Evolutionary conservation across 2,888 invertebrate species (phyloP), one percentile per base, ranked within the genome.

Genomic region (Tipula lateralis): DNA sequence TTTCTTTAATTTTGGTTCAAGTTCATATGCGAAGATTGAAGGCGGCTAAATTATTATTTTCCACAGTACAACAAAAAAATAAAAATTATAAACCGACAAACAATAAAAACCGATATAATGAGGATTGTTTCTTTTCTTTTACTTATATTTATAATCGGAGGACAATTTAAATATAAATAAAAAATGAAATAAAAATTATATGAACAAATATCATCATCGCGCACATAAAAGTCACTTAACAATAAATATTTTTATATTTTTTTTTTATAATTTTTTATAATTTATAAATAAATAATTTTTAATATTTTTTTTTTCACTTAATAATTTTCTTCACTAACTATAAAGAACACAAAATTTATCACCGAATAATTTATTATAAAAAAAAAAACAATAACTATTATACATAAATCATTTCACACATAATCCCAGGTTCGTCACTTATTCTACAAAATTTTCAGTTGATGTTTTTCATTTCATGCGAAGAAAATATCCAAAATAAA

Each of bases 331-430:
- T 66, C 24, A 66, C 66, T 24, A 66, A 66, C 66, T 24, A 39
- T 39, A 66, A 66, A 66, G 66, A 66, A 66, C 66, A 66, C 66
- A 66, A 66, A 66, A 66, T 66, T 66, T 66, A 66, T 66, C 66
- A 66, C 66, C 24, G 9, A 66, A 24, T 9, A 24, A 50, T 50
- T 50, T 19, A 6, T 50, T 44, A 44, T 44, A 12, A n/a, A 13
- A 44, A 44, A 19, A 19, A 66, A 39, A 39, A 9, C 9, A 13
- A 13, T 13, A 13, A 12, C 13, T 24, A 2, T 9, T 24, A 66
- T 12, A 19, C 24, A 66, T 24, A 66, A 24, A 66, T 66, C 24
- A 66, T 24, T 66, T 66, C 66, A 66, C 66, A 66, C 66, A 66
- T 66, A 66, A 66, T 24, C 24, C 66, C 66, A 66, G 66, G 66